Evolutionary conservation across 2,113 vertebrate species (phyloP), one percentile per base, ranked within the genome.

Genomic region (Odocoileus hemionus): DNA sequence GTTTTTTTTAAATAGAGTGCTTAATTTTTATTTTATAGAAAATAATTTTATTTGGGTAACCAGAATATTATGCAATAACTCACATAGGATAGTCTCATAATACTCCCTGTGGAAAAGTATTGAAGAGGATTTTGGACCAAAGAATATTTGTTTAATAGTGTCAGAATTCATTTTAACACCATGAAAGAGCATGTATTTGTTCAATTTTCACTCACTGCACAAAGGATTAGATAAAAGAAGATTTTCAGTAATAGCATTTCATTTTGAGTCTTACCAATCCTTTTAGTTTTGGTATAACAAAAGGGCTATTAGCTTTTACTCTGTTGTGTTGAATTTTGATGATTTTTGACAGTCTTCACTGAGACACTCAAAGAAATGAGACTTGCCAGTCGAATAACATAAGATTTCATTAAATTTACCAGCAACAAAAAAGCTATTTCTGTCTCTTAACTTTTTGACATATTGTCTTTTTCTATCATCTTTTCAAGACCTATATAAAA

Each of bases 191-290:
- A 97, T 96, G 94, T 98, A 93, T 98, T 98, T 98, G 98, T 98
- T 97, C 90, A 83, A 97, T 98, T 98, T 98, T 96, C 94, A 96
- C 96, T 94, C 95, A 97, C 88, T 94, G 79, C 94, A 98, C 97
- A 98, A 98, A 98, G 92, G 94, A 97, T 95, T 94, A 98, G 96
- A 98, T 98, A 98, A 98, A 98, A 98, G 96, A 98, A 97, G 96
- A 96, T 97, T 98, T 98, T 98, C 96, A 97, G 94, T 98, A 98
- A 98, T 97, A 97, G 96, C 98, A 97, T 98, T 98, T 98, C 94
- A 97, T 98, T 98, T 97, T 97, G 88, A 97, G 79, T 98, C 98
- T 98, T 95, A 97, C 91, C 96, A 98, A 98, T 98, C 97, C 61
- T 21, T 98, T 99, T 97, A 98, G 97, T 96, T 98, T 98, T 94